phyloP scores from a whole-genome alignment of 2,888 invertebrate genomes.

The Palloptera scutellata region DNA sequence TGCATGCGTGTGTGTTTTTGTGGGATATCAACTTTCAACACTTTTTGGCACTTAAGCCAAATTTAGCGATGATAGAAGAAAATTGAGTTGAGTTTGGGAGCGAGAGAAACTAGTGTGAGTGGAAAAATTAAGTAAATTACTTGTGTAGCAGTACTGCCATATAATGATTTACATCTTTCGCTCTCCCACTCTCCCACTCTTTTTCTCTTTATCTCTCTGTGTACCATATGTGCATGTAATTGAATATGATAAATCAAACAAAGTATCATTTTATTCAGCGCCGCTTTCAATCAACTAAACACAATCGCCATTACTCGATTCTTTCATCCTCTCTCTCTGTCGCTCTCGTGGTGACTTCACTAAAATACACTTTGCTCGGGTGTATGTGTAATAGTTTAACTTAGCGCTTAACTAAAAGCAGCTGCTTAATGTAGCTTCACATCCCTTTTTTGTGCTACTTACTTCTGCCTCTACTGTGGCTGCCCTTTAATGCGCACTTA shows the following conservation, averaged over 20 bases:
- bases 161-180: no score
- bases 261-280: background rate
- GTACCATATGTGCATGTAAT: constrained; percentile 49
- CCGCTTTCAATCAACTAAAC: constrained; percentile 6
- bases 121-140: background rate
- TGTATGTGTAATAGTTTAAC: background rate
- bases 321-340: background rate
- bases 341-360: background rate
- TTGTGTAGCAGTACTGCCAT: background rate
- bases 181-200: no score
- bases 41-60: no score
- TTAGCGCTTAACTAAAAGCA: background rate
- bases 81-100: background rate
- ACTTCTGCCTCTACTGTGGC: no score
- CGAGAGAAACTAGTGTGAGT: no score
- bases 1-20: no score
- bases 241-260: constrained; percentile 59
- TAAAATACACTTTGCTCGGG: no score
- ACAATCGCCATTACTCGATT: background rate
- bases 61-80: background rate
- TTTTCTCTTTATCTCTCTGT: no score
- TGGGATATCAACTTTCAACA: no score
- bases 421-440: constrained; percentile 14
- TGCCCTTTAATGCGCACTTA: background rate
- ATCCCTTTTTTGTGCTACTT: constrained; percentile 2